Conservation (phyloP, 2,113 vertebrate genomes). For the Nymphicus hollandicus region DNA sequence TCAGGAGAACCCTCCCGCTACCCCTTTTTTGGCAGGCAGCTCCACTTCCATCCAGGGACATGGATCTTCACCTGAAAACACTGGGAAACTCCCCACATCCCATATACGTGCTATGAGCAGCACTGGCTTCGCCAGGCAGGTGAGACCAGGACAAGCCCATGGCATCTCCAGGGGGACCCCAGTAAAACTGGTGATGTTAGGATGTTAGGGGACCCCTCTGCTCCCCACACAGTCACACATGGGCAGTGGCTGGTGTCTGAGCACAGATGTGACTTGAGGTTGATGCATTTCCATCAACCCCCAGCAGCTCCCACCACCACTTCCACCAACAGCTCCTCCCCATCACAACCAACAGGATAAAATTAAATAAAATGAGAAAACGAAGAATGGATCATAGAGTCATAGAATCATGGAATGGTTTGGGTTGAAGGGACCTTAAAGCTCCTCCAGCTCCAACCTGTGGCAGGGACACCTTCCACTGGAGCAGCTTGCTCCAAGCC, state of each 20-base stretch:
- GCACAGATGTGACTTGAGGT: accelerated
- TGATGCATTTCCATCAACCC: not conserved
- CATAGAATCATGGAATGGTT: not conserved
- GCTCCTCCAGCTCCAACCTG: not conserved
- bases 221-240: accelerated
- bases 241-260: not conserved
- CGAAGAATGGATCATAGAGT: accelerated
- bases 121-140: not conserved
- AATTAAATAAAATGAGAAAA: accelerated
- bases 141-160: not conserved
- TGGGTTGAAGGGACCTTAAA: not conserved
- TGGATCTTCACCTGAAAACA: not conserved
- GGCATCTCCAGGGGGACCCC: not conserved
- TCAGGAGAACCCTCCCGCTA: accelerated
- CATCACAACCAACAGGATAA: accelerated
- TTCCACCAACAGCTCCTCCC: not conserved
- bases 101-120: not conserved
- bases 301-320: not conserved
- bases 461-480: not conserved
- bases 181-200: accelerated
- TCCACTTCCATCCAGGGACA: not conserved
- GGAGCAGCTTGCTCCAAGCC: not conserved
- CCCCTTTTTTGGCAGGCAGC: not conserved
- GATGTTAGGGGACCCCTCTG: accelerated
- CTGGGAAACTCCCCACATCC: not conserved